These are phyloP conservation scores for Galeopterus variegatus DNA, from an alignment of 2,113 vertebrate species.

Conservation along the genomic window DNA sequence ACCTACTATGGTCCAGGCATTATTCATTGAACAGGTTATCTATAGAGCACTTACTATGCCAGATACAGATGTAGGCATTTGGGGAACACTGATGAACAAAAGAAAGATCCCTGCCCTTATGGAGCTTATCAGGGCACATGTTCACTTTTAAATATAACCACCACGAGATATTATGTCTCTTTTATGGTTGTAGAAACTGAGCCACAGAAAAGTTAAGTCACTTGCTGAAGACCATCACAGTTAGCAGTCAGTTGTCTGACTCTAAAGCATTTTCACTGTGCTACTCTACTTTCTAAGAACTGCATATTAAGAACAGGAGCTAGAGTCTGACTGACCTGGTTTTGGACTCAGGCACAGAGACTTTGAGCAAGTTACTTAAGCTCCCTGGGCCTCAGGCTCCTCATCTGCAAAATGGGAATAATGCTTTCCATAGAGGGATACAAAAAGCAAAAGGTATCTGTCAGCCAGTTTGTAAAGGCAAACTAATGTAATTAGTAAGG, in stretches of 20 bases:
- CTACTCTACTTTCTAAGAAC: background rate
- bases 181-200: background rate
- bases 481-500: background rate
- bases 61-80: background rate
- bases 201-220: background rate
- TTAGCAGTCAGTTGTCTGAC: background rate
- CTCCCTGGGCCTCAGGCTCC: background rate
- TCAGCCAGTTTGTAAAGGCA: background rate
- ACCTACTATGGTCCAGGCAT: background rate
- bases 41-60: background rate
- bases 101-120: background rate
- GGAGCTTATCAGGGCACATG: background rate
- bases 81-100: background rate
- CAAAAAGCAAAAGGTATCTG: background rate
- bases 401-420: background rate
- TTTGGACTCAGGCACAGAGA: background rate
- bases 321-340: background rate
- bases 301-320: background rate
- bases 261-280: background rate
- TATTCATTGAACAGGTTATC: background rate
- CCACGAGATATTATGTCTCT: background rate
- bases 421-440: background rate
- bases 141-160: slow-evolving; percentile 5
- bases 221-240: background rate
- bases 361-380: background rate